Conservation (phyloP, 2,888 invertebrate genomes). For the Ormia ochracea region DNA sequence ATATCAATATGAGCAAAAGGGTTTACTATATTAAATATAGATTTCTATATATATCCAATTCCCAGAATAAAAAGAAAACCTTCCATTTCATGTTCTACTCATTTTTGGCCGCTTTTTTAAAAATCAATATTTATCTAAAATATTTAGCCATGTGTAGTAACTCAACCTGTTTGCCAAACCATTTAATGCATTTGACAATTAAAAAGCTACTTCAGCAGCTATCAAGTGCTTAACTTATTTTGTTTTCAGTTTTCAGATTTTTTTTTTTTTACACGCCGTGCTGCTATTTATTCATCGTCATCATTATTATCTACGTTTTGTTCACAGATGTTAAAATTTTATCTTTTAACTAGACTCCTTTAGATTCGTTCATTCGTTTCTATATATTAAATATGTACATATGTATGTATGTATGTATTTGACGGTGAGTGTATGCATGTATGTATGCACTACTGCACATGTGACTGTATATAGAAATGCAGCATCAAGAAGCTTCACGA, state of each 20-base stretch:
- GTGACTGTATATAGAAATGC: background rate
- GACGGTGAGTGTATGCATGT: too few relatives aligned
- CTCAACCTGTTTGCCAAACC: constrained; percentile 58
- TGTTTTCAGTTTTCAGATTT: constrained; percentile 43
- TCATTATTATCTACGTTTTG: background rate
- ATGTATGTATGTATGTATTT: too few relatives aligned
- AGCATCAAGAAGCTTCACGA: constrained; percentile 65
- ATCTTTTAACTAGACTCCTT: constrained; percentile 48
- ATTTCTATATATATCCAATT: constrained; percentile 11
- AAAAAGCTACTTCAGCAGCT: constrained; percentile 73
- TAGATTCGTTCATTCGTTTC: background rate
- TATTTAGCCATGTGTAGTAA: too few relatives aligned
- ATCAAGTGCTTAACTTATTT: constrained; percentile 67
- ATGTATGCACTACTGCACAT: too few relatives aligned
- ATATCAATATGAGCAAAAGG: constrained; percentile 23
- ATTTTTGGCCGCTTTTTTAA: background rate
- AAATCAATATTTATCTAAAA: constrained; percentile 36
- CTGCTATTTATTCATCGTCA: background rate
- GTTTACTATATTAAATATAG: constrained; percentile 55
- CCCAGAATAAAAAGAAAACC: constrained; percentile 6
- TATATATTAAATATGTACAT: too few relatives aligned
- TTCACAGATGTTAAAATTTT: constrained; percentile 54
- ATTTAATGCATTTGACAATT: constrained; percentile 69
- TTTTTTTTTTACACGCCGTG: background rate
- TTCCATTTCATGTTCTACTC: background rate